Evolutionary conservation across 2,113 vertebrate genomes (phyloP).

Genomic region (Xenopus borealis): DNA sequence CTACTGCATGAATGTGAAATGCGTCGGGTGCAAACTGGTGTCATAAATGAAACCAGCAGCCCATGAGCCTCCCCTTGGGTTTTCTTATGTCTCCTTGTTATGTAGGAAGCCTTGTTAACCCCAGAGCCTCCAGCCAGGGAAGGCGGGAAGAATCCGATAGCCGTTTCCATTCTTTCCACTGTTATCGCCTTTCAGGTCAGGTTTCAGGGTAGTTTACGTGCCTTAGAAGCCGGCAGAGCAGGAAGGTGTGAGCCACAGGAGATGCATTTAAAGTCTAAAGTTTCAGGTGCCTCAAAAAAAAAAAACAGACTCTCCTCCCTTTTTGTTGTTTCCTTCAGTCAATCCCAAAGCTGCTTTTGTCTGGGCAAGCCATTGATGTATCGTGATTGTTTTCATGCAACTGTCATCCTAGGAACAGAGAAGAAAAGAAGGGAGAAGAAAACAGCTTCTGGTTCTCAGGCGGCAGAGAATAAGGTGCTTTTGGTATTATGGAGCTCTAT

Average conservation of each 20-base stretch:
- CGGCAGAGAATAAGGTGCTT: conserved; percentile 63
- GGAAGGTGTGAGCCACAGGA: conserved; percentile 64
- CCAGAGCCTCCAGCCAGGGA: conserved; percentile 24
- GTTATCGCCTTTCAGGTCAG: conserved; percentile 58
- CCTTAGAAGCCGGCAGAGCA: conserved; percentile 56
- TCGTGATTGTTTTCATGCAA: conserved; percentile 61
- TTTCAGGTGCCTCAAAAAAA: conserved; percentile 58
- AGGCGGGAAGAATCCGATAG: conserved; percentile 55
- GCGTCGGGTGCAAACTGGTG: background rate
- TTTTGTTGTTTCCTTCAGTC: conserved; percentile 56
- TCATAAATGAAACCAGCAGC: too few species aligned
- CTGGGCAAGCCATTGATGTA: conserved; percentile 48
- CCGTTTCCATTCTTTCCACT: conserved; percentile 55
- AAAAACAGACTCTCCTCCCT: conserved; percentile 48
- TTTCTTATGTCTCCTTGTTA: background rate
- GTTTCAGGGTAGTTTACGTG: conserved; percentile 52
- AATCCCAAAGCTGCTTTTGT: conserved; percentile 65
- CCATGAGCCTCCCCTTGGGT: background rate
- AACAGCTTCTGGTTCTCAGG: conserved; percentile 64
- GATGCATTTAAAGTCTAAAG: conserved; percentile 71
- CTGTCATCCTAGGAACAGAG: conserved; percentile 62
- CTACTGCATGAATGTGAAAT: too few species aligned
- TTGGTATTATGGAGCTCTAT: conserved; percentile 49
- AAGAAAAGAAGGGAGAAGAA: conserved; percentile 49
- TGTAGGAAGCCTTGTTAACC: conserved; percentile 27